Evolutionary conservation across 2,797 vertebrate genomes (phyloP).

Genomic region (Microctenopoma steveboyesi): DNA sequence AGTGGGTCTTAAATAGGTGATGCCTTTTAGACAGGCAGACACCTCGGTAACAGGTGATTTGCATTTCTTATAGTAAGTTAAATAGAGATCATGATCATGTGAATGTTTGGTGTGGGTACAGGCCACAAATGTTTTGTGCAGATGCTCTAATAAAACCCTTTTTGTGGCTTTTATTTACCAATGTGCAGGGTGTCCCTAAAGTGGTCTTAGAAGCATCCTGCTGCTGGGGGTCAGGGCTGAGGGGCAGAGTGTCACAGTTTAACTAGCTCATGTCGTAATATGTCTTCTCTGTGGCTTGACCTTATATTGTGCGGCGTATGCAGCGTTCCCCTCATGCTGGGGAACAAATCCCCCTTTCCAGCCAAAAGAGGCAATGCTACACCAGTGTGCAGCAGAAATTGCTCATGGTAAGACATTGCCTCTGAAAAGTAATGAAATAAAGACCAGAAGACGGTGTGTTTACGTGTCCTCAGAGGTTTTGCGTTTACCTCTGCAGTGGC

Average conservation of each 20-base stretch:
- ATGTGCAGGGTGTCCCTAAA: conserved; percentile 26
- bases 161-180: conserved; percentile 19
- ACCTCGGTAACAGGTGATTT: conserved; percentile 24
- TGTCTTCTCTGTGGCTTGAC: conserved; percentile 52
- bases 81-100: conserved; percentile 17
- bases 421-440: conserved; percentile 33
- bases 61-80: conserved; percentile 6
- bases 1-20: conserved; percentile 38
- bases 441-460: conserved; percentile 22
- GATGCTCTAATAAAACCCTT: conserved; percentile 15
- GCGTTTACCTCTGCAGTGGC: conserved; percentile 5
- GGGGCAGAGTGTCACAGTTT: conserved; percentile 57
- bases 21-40: conserved; percentile 45
- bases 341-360: conserved; percentile 40
- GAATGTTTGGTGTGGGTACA: conserved; percentile 20
- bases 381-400: conserved; percentile 40
- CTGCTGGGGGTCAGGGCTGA: conserved; percentile 51
- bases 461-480: conserved; percentile 21
- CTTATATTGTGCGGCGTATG: conserved; percentile 45
- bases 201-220: conserved; percentile 37
- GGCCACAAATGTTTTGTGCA: conserved; percentile 17
- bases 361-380: conserved; percentile 34
- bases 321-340: conserved; percentile 62
- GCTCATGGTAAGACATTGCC: conserved; percentile 16
- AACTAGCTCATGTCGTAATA: conserved; percentile 63